Percentiles rank a stretch among this genome's conserved stretches.
phyloP scores from a whole-genome alignment of 1,140 invertebrate genomes.

The Drosophila guanche region DNA sequence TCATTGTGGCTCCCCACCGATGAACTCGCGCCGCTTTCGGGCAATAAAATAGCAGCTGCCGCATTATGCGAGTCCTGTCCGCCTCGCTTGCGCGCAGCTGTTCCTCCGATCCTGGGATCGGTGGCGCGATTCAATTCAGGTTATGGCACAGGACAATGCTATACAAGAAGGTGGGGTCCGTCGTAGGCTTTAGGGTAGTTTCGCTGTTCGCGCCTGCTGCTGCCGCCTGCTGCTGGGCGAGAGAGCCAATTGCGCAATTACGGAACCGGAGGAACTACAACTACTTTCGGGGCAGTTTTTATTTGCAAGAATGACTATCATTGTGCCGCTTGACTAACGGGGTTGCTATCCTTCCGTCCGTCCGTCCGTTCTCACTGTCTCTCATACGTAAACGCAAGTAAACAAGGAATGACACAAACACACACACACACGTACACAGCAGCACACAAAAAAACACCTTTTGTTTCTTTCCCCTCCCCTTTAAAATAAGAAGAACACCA shows the following conservation, averaged over 20 bases:
- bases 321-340: conserved; percentile 53
- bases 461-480: conserved; percentile 44
- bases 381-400: conserved; percentile 13
- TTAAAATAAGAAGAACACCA: conserved; percentile 23
- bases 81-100: conserved; percentile 57
- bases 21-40: conserved; percentile 47
- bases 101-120: conserved; percentile 30
- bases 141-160: conserved; percentile 69
- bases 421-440: conserved; percentile 15
- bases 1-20: conserved; percentile 37
- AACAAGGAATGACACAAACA: conserved; percentile 29
- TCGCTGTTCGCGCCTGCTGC: conserved; percentile 24
- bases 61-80: conserved; percentile 58
- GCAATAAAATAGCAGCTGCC: conserved; percentile 72
- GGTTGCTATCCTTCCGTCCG: conserved; percentile 52
- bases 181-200: conserved; percentile 52
- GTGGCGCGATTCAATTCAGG: conserved; percentile 9
- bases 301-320: conserved; percentile 34
- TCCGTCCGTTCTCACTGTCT: not conserved
- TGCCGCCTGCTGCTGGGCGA: not conserved
- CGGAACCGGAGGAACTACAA: conserved; percentile 27
- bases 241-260: conserved; percentile 75
- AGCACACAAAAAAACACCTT: conserved; percentile 46
- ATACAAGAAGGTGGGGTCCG: not conserved
- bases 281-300: conserved; percentile 49